A percentile compares a stretch with the other conserved stretches of the same genome.
Evolutionary conservation across 2,113 vertebrate species (phyloP).

Genomic region (Ictalurus furcatus): DNA sequence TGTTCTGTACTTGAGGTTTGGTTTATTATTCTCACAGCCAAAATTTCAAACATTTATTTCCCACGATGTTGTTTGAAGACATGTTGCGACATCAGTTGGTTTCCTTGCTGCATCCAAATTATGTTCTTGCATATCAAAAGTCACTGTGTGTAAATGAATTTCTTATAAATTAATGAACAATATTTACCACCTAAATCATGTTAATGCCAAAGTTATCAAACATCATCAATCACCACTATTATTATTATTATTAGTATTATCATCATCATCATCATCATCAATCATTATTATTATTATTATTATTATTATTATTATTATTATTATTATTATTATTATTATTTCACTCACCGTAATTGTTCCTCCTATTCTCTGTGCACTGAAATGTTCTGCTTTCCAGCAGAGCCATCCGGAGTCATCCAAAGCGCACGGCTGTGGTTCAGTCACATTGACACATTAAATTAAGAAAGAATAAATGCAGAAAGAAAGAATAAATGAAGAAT

Average conservation of each 20-base stretch:
- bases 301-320: neutral
- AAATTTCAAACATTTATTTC: neutral
- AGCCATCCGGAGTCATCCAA: neutral
- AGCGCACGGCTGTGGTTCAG: neutral
- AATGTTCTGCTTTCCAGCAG: neutral
- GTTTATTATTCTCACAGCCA: neutral
- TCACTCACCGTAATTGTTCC: neutral
- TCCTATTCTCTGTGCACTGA: neutral
- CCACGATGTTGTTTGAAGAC: neutral
- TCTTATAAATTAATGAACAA: neutral
- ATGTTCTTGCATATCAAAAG: conserved; percentile 17
- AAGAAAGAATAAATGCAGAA: neutral
- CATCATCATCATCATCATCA: neutral
- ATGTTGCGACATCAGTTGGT: neutral
- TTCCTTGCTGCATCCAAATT: conserved; percentile 3
- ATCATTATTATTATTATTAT: neutral
- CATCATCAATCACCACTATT: neutral
- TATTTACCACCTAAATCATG: neutral
- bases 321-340: conserved; percentile 9
- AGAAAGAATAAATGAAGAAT: neutral
- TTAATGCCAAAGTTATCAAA: neutral
- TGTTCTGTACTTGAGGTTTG: neutral
- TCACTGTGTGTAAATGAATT: conserved; percentile 16
- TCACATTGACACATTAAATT: neutral
- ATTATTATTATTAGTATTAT: neutral